Percentiles rank a stretch among this genome's conserved stretches.
Evolutionary conservation across 2,888 invertebrate species (phyloP).

Genomic region (Phaedon cochleariae): DNA sequence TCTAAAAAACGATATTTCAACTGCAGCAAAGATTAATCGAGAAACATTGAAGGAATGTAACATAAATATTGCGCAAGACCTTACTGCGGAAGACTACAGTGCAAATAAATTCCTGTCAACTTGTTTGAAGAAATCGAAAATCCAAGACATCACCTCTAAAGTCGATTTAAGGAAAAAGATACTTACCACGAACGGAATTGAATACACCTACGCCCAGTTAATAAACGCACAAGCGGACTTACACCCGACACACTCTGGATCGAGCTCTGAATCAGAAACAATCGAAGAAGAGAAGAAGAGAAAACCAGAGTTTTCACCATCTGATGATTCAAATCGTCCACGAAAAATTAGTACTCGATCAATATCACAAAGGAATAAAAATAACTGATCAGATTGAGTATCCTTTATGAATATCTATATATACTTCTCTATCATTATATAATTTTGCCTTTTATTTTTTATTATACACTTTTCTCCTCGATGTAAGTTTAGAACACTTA

Average conservation of each 20-base stretch:
- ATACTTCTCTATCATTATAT: no score
- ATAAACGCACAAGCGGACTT: background rate
- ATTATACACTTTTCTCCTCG: background rate
- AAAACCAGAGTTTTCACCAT: background rate
- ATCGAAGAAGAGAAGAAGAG: background rate
- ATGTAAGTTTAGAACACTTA: background rate
- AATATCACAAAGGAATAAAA: no score
- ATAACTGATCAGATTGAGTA: no score
- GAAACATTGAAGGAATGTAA: background rate
- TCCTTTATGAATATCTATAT: no score
- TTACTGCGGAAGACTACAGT: constrained; percentile 1
- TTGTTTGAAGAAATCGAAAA: constrained; percentile 1
- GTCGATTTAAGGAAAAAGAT: constrained; percentile 3
- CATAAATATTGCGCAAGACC: background rate
- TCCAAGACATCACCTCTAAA: background rate
- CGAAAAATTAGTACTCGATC: no score
- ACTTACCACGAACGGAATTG: no score
- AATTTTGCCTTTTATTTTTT: no score
- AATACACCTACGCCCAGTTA: constrained; percentile 3
- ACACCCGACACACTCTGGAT: background rate
- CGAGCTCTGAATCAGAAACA: no score
- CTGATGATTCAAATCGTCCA: no score
- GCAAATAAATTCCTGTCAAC: background rate
- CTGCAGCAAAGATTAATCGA: constrained; percentile 1
- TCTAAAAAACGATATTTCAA: background rate